phyloP scores from a whole-genome alignment of 2,113 vertebrate genomes.

The Vulpes lagopus region DNA sequence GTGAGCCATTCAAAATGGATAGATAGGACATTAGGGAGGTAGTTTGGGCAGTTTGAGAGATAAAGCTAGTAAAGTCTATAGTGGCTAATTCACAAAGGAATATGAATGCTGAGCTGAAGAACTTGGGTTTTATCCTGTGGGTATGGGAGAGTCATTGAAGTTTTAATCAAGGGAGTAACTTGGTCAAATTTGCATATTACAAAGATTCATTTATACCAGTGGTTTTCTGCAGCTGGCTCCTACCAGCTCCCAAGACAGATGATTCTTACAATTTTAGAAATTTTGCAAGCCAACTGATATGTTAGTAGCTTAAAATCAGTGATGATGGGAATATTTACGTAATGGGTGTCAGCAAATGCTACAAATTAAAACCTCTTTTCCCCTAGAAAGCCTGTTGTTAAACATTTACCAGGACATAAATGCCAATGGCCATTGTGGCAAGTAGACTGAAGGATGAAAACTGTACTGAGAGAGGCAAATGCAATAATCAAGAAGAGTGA shows the following conservation, averaged over 20 bases:
- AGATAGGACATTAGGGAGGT: neutral
- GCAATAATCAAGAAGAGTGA: neutral
- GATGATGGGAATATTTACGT: neutral
- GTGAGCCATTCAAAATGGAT: neutral
- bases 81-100: neutral
- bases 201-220: slow-evolving; percentile 3
- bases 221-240: neutral
- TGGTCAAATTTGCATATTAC: slow-evolving; percentile 39
- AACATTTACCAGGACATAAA: neutral
- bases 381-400: neutral
- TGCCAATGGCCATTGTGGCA: neutral
- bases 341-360: neutral
- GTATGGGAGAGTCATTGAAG: neutral
- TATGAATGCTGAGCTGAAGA: neutral
- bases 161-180: neutral
- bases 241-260: neutral
- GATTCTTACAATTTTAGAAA: slow-evolving; percentile 27
- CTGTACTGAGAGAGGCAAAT: neutral
- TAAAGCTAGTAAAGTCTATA: neutral
- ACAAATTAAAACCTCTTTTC: neutral
- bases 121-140: slow-evolving; percentile 3
- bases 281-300: neutral
- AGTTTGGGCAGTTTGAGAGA: neutral
- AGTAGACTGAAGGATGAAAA: neutral
- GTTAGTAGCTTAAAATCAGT: slow-evolving; percentile 11